These are phyloP conservation scores for Xenops minutus DNA, from an alignment of 2,797 vertebrate genomes.

Conservation along the genomic window DNA sequence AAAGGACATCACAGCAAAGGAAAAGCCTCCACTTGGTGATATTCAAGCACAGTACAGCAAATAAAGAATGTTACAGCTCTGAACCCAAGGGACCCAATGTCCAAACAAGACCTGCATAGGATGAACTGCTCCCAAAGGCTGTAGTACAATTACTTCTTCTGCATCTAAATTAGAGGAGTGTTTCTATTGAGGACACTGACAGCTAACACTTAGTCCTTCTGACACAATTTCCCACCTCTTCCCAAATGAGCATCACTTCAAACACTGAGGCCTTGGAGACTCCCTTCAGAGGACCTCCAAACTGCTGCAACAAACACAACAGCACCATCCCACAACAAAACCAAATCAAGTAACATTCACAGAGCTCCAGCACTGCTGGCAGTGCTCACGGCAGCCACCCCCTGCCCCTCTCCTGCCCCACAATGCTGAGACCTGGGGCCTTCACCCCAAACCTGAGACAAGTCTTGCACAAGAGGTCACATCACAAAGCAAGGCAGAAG, in stretches of 20 bases:
- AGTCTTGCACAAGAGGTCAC: background rate
- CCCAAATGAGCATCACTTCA: background rate
- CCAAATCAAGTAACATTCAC: fast-evolving
- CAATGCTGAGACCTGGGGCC: background rate
- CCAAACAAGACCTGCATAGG: background rate
- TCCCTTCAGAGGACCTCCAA: background rate
- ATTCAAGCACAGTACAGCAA: background rate
- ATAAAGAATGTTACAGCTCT: background rate
- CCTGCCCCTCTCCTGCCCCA: background rate
- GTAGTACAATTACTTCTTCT: background rate
- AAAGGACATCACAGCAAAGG: background rate
- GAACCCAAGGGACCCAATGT: background rate
- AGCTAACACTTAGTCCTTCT: background rate
- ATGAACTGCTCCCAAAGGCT: background rate
- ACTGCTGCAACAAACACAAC: fast-evolving
- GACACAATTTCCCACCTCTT: background rate
- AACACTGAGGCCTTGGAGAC: background rate
- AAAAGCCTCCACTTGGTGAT: background rate
- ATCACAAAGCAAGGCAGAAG: background rate
- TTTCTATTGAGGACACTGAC: background rate
- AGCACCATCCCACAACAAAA: background rate
- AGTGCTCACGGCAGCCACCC: background rate
- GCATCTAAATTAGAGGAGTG: background rate
- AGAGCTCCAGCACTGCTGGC: fast-evolving
- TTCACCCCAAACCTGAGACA: background rate